Evolutionary conservation across 2,888 invertebrate species (phyloP), one percentile per base, ranked within the genome.

Genomic region (Blera fallax): DNA sequence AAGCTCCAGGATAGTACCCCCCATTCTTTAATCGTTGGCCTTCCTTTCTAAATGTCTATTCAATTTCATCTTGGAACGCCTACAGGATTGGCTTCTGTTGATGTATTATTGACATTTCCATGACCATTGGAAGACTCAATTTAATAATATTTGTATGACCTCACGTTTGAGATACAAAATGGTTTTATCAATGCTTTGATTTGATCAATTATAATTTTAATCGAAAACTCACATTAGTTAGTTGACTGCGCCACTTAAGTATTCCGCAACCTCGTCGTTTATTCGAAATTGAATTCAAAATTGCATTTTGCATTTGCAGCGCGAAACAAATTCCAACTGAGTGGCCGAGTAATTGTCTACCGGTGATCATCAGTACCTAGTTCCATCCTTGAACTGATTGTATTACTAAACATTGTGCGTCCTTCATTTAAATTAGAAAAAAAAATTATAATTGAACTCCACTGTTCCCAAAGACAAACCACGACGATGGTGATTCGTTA

Each of bases 221-320:
- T 85, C 43, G 54, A 85, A 85, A 76, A 76, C 65, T 45, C 56
- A 64, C 56, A 74, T 58, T 74, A n/a, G n/a, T 83, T 14, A 50
- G 27, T 32, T 54, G 56, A 70, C 60, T 45, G 52, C 60, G 60
- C 69, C 60, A 69, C 65, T 60, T 67, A 64, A 52, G 10, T 21
- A 54, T 85, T 76, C 37, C 67, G 72, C 77, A 81, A 85, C 6
- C 65, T 40, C 50, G 16, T 34, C 16, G 64, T 77, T 77, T 65
- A 78, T 72, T 67, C 27, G 37, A 85, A 77, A 85, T 85, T 81
- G 40, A 77, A 74, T 76, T 85, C 70, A 58, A 85, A 85, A 81
- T 85, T 80, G 48, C 81, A 60, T 60, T 56, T 32, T 76, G 34
- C 72, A 65, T 62, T 58, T 24, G 32, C 16, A 60, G 21, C 48